Percentiles rank a stretch among this genome's conserved stretches.
Conservation (phyloP, 2,113 vertebrate genomes). For the Crocuta crocuta region DNA sequence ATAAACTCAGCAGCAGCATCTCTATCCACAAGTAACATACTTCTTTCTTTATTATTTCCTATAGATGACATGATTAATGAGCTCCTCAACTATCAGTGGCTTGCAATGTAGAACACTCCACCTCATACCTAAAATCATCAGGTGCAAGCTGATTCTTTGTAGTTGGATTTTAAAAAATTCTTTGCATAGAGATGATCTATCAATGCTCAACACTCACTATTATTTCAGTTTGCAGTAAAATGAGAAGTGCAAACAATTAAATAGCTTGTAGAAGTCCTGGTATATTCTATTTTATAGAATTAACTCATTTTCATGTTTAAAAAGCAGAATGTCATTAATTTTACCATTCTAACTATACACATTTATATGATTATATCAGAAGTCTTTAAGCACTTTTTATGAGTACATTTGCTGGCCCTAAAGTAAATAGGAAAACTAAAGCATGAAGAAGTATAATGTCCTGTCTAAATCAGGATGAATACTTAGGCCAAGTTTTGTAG, state of each 20-base stretch:
- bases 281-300: neutral
- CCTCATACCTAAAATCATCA: neutral
- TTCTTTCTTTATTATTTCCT: neutral
- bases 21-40: neutral
- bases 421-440: neutral
- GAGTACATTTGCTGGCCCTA: neutral
- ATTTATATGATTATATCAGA: neutral
- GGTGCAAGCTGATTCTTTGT: neutral
- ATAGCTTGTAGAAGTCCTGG: neutral
- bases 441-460: neutral
- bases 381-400: neutral
- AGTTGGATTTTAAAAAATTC: neutral
- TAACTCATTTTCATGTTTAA: neutral
- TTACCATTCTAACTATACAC: neutral
- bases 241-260: neutral
- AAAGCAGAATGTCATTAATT: neutral
- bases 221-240: slow-evolving; percentile 33
- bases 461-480: neutral
- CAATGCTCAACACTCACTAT: neutral
- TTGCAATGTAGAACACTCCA: neutral
- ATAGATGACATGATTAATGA: neutral
- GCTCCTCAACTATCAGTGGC: neutral
- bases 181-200: neutral
- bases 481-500: neutral
- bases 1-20: neutral